phyloP scores from a whole-genome alignment of 2,888 invertebrate genomes.

The Hemaris fuciformis region DNA sequence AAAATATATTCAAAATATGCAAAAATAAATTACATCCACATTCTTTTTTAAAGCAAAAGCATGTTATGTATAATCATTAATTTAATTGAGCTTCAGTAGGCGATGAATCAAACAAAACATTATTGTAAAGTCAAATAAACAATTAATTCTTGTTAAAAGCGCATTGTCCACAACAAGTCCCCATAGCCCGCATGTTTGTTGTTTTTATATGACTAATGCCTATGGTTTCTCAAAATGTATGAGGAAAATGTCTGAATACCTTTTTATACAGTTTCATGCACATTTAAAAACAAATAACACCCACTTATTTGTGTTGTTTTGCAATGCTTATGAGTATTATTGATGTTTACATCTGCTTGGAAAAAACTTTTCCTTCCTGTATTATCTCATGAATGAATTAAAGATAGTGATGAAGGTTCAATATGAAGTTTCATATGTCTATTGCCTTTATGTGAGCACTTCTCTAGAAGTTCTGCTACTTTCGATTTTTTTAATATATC shows the following conservation, averaged over 20 bases:
- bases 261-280: neutral
- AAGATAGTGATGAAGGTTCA: neutral
- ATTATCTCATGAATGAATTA: neutral
- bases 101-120: neutral
- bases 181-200: neutral
- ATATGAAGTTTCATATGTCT: neutral
- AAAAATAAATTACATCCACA: neutral
- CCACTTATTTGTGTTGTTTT: neutral
- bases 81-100: no score
- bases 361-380: neutral
- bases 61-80: no score
- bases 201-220: neutral
- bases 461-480: no score
- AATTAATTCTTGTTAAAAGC: neutral
- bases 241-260: neutral
- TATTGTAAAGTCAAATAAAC: no score
- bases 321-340: neutral
- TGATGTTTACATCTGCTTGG: neutral
- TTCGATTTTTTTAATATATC: no score
- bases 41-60: neutral
- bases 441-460: neutral
- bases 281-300: neutral
- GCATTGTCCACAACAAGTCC: neutral
- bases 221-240: neutral
- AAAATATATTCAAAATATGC: neutral